phyloP scores from a whole-genome alignment of 2,113 vertebrate genomes.

The Cinclus cinclus region DNA sequence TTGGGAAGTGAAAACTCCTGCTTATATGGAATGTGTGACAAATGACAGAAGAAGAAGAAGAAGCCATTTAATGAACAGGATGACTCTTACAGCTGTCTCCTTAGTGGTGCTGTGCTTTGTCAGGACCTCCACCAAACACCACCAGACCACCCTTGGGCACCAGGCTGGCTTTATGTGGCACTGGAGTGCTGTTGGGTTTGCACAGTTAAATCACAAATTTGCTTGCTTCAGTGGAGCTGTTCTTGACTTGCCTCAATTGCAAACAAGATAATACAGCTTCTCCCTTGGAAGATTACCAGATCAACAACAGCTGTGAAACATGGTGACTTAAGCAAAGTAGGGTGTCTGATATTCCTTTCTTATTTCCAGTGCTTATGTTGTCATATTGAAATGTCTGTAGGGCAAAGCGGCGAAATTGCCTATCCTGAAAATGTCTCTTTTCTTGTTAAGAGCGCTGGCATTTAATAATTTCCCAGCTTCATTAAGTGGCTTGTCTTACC shows the following conservation, averaged over 20 bases:
- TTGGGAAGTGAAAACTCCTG: background rate
- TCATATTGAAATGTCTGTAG: background rate
- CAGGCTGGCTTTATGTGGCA: background rate
- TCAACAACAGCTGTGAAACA: background rate
- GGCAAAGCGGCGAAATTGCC: background rate
- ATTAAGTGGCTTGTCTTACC: background rate
- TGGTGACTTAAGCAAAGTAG: background rate
- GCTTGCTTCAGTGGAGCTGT: background rate
- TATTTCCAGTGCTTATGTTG: background rate
- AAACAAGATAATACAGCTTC: background rate
- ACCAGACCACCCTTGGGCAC: background rate
- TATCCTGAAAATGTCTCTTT: background rate
- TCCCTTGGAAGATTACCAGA: background rate
- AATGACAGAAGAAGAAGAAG: background rate
- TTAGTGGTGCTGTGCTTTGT: background rate
- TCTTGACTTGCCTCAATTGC: background rate
- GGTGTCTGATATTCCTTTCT: background rate
- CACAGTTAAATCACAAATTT: background rate
- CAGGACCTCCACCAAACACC: background rate
- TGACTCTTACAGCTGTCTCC: background rate
- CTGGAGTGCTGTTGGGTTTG: background rate
- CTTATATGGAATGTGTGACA: fast-evolving
- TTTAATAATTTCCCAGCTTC: background rate
- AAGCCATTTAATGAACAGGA: background rate
- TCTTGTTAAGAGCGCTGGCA: background rate